Percentiles rank a stretch among this genome's conserved stretches.
Evolutionary conservation across 2,888 invertebrate species (phyloP).

Genomic region (Tuberolachnus salignus): DNA sequence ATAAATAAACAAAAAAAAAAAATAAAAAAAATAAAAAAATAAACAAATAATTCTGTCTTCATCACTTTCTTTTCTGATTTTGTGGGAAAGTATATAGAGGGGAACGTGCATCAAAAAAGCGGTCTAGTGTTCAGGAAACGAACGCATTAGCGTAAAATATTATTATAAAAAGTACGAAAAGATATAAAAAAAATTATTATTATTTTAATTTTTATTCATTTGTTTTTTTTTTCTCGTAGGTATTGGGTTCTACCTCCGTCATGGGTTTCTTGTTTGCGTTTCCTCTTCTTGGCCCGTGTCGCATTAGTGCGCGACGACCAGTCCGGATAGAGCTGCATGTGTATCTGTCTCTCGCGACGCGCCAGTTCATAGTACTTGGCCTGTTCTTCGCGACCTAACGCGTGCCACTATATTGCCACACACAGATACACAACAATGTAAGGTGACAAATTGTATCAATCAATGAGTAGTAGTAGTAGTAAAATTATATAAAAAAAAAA

Average conservation of each 20-base stretch:
- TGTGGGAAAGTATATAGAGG: conserved; percentile 14
- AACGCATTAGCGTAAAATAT: conserved; percentile 56
- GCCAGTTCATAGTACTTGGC: conserved; percentile 99
- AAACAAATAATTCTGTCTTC: conserved; percentile 25
- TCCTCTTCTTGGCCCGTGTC: conserved; percentile 99
- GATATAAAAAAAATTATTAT: conserved; percentile 42
- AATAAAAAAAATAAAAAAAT: not conserved
- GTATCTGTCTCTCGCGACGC: conserved; percentile 96
- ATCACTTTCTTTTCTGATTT: conserved; percentile 35
- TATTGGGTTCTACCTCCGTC: conserved; percentile 78
- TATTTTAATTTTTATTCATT: conserved; percentile 4
- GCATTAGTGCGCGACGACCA: conserved; percentile 99
- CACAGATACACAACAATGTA: conserved; percentile 57
- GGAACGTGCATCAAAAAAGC: conserved; percentile 54
- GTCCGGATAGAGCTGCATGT: conserved; percentile 99
- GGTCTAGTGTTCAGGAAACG: conserved; percentile 55
- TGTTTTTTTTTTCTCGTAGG: conserved; percentile 30
- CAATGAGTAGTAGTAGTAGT: conserved; percentile 22
- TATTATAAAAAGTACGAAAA: conserved; percentile 40
- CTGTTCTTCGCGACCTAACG: conserved; percentile 98
- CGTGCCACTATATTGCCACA: conserved; percentile 88
- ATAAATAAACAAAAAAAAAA: conserved; percentile 2
- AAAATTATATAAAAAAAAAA: conserved; percentile 58
- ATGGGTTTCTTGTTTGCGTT: conserved; percentile 97
- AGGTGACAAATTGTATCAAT: conserved; percentile 57